Evolutionary conservation across 2,888 invertebrate species (phyloP), one percentile per base, ranked within the genome.

Genomic region (Scaptomyza flava): DNA sequence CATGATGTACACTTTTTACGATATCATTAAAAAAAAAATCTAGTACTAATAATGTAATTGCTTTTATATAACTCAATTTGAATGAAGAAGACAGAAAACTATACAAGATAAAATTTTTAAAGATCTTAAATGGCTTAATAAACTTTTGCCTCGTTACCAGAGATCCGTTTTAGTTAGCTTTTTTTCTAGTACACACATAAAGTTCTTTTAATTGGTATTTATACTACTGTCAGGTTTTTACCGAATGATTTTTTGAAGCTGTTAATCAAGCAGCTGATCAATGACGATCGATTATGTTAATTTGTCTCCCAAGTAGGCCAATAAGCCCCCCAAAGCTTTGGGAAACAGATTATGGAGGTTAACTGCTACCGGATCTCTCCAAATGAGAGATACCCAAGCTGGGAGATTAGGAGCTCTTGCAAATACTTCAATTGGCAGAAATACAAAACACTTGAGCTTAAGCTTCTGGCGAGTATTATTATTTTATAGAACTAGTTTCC

Each of bases 361-460:
- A 71, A 59, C 65, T 56, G 74, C 74, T 74, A 74, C 74, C 74
- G 74, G 74, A 74, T 74, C 77, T 74, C 56, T 59, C 23, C 23
- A 33, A 43, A 51, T 14, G 33, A 42, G n/a, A 45, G 38, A 30
- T 54, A 41, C 31, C 60, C 68, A 51, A 61, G 54, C 56, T 41
- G 33, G 46, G 31, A 42, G 70, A 69, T 74, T 68, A 45, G 41
- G 2, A 41, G 6, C 47, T 45, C 41, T 50, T 8, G 72, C 43
- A 70, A 56, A 46, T 52, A 47, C 45, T 61, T 73, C 76, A 76
- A 73, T 73, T 73, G 73, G 51, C 51, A 46, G 34, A 52, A 43
- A 74, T 42, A 75, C 64, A 59, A 59, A 66, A 48, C 77, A 76
- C 74, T 74, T 67, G 72, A 72, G 75, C 46, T 50, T 48, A 48